These are phyloP conservation scores for Terebella lapidaria DNA, from an alignment of 2,888 invertebrate species.

Conservation along the genomic window DNA sequence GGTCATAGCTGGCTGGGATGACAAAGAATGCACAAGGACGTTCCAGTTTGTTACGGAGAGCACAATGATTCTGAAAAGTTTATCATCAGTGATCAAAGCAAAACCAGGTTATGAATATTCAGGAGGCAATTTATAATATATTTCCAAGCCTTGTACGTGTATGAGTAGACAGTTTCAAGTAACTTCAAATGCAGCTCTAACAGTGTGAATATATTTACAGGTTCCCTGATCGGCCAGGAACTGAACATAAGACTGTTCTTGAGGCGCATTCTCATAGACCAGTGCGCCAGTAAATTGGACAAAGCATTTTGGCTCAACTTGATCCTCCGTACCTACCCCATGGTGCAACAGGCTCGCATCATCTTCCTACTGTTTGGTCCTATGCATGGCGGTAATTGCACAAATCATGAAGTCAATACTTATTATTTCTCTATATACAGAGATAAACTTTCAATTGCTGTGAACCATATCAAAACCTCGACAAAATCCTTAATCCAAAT, in stretches of 20 bases:
- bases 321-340: slow-evolving; percentile 47
- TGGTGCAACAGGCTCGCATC: slow-evolving; percentile 50
- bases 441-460: no score
- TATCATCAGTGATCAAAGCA: slow-evolving; percentile 36
- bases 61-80: slow-evolving; percentile 37
- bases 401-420: no score
- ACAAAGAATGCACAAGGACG: slow-evolving; percentile 47
- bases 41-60: slow-evolving; percentile 38
- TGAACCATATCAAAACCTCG: no score
- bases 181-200: background rate
- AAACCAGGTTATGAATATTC: slow-evolving; percentile 37
- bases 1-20: slow-evolving; percentile 53
- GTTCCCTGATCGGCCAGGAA: slow-evolving; percentile 32
- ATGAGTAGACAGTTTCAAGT: no score
- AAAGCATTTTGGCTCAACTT: slow-evolving; percentile 49
- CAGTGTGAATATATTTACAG: slow-evolving; percentile 13
- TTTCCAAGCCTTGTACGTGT: background rate
- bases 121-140: background rate
- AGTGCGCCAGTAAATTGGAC: slow-evolving; percentile 37
- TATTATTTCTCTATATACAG: no score
- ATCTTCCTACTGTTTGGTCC: slow-evolving; percentile 50
- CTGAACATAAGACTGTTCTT: slow-evolving; percentile 42
- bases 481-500: no score
- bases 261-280: slow-evolving; percentile 46
- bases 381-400: slow-evolving; percentile 31